A percentile compares a stretch with the other conserved stretches of the same genome.
These are phyloP conservation scores for Andricus curvator DNA, from an alignment of 2,888 invertebrate genomes.

Conservation along the genomic window DNA sequence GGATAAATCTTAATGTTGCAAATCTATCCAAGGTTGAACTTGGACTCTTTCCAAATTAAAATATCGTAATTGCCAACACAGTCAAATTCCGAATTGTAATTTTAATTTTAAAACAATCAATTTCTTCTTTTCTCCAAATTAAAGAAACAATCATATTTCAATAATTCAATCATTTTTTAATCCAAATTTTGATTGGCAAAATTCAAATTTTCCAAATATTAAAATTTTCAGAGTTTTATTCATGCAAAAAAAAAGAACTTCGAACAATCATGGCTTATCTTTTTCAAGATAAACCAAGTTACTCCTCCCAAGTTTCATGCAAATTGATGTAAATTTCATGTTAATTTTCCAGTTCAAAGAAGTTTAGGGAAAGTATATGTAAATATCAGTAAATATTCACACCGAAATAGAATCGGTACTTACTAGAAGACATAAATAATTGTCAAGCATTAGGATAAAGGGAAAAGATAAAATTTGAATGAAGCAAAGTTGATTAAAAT, in stretches of 20 bases:
- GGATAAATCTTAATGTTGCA: background rate
- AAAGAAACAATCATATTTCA: too few species aligned
- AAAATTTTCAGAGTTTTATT: background rate
- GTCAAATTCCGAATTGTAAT: background rate
- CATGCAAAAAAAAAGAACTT: background rate
- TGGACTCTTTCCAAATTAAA: background rate
- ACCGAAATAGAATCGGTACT: background rate
- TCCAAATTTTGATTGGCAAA: background rate
- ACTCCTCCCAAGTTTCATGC: background rate
- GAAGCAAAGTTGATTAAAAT: background rate
- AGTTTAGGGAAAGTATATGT: background rate
- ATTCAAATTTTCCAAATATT: background rate
- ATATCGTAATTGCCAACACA: background rate
- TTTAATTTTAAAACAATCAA: too few species aligned
- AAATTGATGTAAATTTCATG: constrained; percentile 5
- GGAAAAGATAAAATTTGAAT: background rate
- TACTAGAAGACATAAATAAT: background rate
- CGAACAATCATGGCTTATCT: background rate
- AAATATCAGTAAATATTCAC: background rate
- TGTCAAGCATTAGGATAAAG: background rate
- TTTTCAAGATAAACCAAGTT: constrained; percentile 1
- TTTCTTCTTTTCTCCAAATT: too few species aligned
- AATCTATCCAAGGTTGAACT: background rate
- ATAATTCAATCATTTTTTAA: background rate
- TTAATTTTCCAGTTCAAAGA: constrained; percentile 9